These are phyloP conservation scores for Ochlodes sylvanus DNA, from an alignment of 2,888 invertebrate species.

Conservation along the genomic window DNA sequence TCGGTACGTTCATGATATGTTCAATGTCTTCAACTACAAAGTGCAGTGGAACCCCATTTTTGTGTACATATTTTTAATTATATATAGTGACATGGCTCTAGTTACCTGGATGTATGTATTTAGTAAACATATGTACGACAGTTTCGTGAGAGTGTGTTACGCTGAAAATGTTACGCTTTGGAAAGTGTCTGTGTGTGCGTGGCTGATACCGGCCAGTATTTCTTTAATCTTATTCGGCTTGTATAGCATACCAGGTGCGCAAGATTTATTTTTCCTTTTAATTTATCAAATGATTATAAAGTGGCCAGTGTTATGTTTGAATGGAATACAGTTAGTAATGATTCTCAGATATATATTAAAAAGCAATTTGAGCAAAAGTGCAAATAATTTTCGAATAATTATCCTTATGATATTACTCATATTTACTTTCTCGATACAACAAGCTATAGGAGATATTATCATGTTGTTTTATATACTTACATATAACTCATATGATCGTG, in stretches of 20 bases:
- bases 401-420: constrained; percentile 66
- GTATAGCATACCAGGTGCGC: constrained; percentile 37
- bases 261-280: constrained; percentile 46
- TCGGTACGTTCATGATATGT: constrained; percentile 60
- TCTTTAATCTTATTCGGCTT: constrained; percentile 48
- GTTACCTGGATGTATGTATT: constrained; percentile 73
- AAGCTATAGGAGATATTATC: constrained; percentile 60
- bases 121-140: constrained; percentile 67
- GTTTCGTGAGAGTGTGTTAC: constrained; percentile 66
- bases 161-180: constrained; percentile 50
- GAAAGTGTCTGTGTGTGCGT: constrained; percentile 58
- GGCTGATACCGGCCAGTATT: constrained; percentile 57
- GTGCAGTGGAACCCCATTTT: constrained; percentile 31
- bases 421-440: constrained; percentile 69
- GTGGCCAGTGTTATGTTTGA: constrained; percentile 67
- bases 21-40: constrained; percentile 40
- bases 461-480: constrained; percentile 55
- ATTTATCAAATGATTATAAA: constrained; percentile 60
- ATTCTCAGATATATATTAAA: constrained; percentile 60
- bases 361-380: constrained; percentile 54
- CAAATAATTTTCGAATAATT: constrained; percentile 58
- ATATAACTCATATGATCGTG: constrained; percentile 39
- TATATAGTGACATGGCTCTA: constrained; percentile 64
- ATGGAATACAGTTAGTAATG: constrained; percentile 60
- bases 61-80: constrained; percentile 49